Base-by-base conservation (phyloP, 2,797 vertebrate species). In the Astyanax mexicanus region DNA sequence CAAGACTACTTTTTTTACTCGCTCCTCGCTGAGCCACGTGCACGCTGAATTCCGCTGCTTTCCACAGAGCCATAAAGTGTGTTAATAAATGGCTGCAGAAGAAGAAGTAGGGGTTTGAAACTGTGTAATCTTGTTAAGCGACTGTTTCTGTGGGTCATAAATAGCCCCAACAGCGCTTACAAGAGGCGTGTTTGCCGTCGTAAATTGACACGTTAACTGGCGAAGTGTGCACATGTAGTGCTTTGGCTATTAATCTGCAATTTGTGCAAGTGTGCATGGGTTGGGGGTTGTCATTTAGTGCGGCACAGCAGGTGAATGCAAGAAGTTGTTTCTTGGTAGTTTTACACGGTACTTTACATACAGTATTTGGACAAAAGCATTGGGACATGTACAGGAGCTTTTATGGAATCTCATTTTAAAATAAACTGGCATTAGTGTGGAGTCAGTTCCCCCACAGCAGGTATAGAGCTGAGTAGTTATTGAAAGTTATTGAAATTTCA, bases 11-110 rank as follows among this genome's bases (percentile, higher is more conserved):
- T 72, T 65, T n/a, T n/a, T 32, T 69, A 58, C 71, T 40, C 35
- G 0, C 32, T 54, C 40, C 69, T 54, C 52, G 61, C 9, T 6
- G 17, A 69, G 69, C 69, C 69, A 66, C 23, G 66, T 57, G 44
- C 49, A 67, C 55, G 47, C 64, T 40, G 58, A 69, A 82, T 82
- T 80, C 66, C 78, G 67, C 38, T 49, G 55, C 52, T 32, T 29
- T n/a, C 80, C 86, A 84, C 82, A 87, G 82, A 79, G 88, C 80
- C 87, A 82, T 88, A 90, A 89, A 92, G 83, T 61, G 80, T 79
- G 74, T 65, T 90, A 89, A 90, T 91, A 91, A 85, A 90, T 87
- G 86, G 86, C 85, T 87, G 71, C 72, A 69, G 62, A 78, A 81
- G 61, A 52, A 72, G 67, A 42, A 79, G 80, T 84, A 83, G 84